phyloP scores from a whole-genome alignment of 2,888 invertebrate species.

The Sepiola atlantica region DNA sequence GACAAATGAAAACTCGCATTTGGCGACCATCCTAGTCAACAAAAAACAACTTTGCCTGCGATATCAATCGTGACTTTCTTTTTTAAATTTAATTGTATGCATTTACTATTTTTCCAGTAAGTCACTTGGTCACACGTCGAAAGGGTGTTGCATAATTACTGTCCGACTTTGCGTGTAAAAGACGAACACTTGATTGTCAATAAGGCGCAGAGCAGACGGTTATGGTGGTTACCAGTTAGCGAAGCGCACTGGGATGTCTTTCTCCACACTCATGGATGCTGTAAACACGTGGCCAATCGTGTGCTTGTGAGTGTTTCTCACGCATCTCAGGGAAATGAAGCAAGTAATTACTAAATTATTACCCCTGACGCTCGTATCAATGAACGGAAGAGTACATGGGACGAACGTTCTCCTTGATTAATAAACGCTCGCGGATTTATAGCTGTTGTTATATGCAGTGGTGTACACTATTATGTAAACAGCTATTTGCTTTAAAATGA shows the following conservation, averaged over 20 bases:
- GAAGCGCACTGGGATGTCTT: not conserved
- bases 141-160: no score
- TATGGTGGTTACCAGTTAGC: not conserved
- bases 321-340: not conserved
- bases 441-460: no score
- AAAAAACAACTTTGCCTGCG: no score
- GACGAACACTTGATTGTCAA: no score
- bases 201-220: no score
- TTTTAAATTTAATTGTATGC: no score
- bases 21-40: no score
- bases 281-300: not conserved
- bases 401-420: not conserved
- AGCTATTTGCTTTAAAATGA: no score
- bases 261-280: not conserved
- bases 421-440: not conserved
- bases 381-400: not conserved
- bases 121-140: no score
- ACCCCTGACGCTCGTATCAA: not conserved
- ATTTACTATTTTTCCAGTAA: no score
- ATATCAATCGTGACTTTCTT: not conserved
- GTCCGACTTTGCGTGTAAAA: no score
- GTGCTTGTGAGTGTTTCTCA: not conserved
- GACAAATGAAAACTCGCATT: not conserved
- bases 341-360: not conserved
- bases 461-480: no score